Evolutionary conservation across 2,797 vertebrate species (phyloP), one percentile per base, ranked within the genome.

Genomic region (Semotilus atromaculatus): DNA sequence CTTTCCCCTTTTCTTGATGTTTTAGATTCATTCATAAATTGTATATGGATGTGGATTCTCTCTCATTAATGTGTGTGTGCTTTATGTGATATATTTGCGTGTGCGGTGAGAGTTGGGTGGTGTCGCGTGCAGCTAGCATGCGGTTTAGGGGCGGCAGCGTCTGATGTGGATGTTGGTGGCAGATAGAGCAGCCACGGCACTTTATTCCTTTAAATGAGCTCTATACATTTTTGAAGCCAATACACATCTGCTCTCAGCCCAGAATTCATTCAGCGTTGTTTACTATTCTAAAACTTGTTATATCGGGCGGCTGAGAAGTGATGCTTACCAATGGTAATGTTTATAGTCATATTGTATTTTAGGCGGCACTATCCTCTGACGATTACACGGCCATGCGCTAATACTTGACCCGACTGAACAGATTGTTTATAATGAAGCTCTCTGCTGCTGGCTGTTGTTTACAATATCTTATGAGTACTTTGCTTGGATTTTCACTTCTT

Each of bases 161-260:
- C 81, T 94, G 92, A 94, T 95, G 94, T 95, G 93, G 94, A 77
- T 68, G 43, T 45, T 81, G 87, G 91, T 76, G 68, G 86, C 62
- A 77, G 87, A 83, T 45, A 86, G 82, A 86, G 88, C 77, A 87
- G 91, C 40, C 71, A 81, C 58, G 21, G 76, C 79, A 83, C 86
- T 76, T 81, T 91, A 88, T 53, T 78, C 85, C 79, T 76, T 34
- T 21, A 40, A 75, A 13, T 36, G n/a, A 72, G 23, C 34, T 29
- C 21, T 75, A 67, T 67, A 55, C 19, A 21, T 66, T 80, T 40
- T 38, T 72, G 23, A 70, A 64, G 29, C 19, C 31, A 1, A 53
- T 26, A 16, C 67, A 77, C 79, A 85, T 74, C 79, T 82, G 72
- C 13, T 40, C 21, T 29, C 36, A 43, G 19, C 21, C 43, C 36